Base-by-base conservation (phyloP, 2,113 vertebrate species). In the Elephantulus edwardii region DNA sequence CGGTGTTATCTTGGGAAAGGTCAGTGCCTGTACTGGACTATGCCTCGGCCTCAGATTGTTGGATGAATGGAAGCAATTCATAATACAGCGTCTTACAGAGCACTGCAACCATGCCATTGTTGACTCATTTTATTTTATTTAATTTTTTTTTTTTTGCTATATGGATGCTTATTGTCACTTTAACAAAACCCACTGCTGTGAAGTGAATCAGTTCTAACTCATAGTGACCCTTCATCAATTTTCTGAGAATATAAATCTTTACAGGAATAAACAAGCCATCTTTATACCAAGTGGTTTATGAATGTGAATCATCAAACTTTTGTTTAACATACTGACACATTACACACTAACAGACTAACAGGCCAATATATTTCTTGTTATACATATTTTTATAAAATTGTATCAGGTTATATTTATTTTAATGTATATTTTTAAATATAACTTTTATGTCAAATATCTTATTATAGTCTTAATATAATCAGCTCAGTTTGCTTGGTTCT, bases 41-140 rank as follows among this genome's bases (percentile, higher is more conserved):
- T 71, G 4, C 5, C 30, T 50, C 71, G 44, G 28, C 68, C 84
- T 83, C 76, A 13, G 91, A 95, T 33, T 96, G 40, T 81, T 91
- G 48, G 86, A 16, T n/a, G 93, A 89, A 2, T 46, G 5, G 5
- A 68, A 83, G 11, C 81, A 28, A 5, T 56, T 70, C 56, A 33
- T 60, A 58, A 20, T 28, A 7, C 8, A 42, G 1, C 84, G 2
- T 89, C 81, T 82, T 42, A 54, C 10, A 85, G 26, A 62, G 6
- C 86, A 50, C 20, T 24, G n/a, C 33, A 22, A 33, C 38, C 5
- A 26, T 46, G 40, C 42, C 4, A 5, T 52, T 35, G 42, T 40
- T 28, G 86, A 83, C 20, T 80, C 74, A 72, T 70, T 58, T 86
- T 82, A 76, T 40, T n/a, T n/a, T n/a, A n/a, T n/a, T n/a, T n/a